A percentile compares a stretch with the other conserved stretches of the same genome.
These are phyloP conservation scores for Centropus bengalensis DNA, from an alignment of 2,113 vertebrate species.

Conservation along the genomic window DNA sequence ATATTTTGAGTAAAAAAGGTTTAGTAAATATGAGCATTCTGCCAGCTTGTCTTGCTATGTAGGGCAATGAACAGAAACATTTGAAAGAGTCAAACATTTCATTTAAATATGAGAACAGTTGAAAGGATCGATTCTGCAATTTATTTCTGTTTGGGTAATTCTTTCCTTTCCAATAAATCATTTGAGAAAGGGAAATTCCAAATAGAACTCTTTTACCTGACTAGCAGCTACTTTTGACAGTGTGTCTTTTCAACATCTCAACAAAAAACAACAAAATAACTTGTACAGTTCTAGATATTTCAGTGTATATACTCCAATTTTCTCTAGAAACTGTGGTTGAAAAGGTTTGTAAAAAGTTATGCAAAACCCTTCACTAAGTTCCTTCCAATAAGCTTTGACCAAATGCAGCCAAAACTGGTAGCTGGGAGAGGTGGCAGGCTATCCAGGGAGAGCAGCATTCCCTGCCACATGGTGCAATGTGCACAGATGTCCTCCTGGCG, in stretches of 20 bases:
- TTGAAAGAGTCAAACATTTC: not conserved
- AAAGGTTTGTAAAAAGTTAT: not conserved
- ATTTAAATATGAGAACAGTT: not conserved
- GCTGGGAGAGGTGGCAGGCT: not conserved
- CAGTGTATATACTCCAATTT: not conserved
- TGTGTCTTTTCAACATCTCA: not conserved
- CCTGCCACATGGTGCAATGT: rapidly evolving
- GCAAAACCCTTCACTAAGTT: not conserved
- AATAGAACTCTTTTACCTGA: not conserved
- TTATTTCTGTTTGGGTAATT: not conserved
- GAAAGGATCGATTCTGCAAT: not conserved
- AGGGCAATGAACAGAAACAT: not conserved
- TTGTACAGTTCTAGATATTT: not conserved
- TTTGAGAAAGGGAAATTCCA: not conserved
- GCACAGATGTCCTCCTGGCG: not conserved
- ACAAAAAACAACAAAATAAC: not conserved
- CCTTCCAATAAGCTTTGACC: not conserved
- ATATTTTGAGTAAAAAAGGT: not conserved
- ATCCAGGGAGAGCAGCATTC: not conserved
- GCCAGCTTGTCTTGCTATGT: not conserved
- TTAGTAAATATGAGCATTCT: not conserved
- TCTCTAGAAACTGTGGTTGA: not conserved
- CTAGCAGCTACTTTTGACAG: not conserved
- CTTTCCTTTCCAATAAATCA: not conserved
- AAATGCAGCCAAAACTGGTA: not conserved